Evolutionary conservation across 2,888 invertebrate genomes (phyloP), one percentile per base, ranked within the genome.

Genomic region (Rutpela maculata): DNA sequence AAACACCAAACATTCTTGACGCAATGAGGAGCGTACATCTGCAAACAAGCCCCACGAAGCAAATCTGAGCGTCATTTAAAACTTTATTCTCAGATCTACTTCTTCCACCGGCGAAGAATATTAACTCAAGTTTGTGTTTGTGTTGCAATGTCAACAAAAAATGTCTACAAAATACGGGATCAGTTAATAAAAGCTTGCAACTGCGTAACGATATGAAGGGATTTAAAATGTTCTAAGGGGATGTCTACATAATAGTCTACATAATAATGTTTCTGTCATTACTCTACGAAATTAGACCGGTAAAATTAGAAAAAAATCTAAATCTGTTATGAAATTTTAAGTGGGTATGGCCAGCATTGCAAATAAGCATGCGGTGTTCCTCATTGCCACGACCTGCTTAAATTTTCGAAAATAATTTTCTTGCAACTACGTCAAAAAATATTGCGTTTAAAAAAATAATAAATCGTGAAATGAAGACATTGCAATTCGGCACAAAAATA

Each of bases 21-120:
- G 87, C 87, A 88, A 88, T 88, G 87, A 84, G 79, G 78, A 76
- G 79, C 77, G 62, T 81, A 81, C 81, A 83, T 84, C 87, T 87
- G 86, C 85, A 85, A 88, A 88, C 86, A 87, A 87, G 87, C 86
- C 86, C 78, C 62, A 70, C 43, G 11, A 4, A 63, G 35, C 18
- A 35, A 35, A 63, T 35, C 9, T 62, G n/a, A 63, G 35, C 17
- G 17, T 17, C 0, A 22, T 26, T 4, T 35, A 3, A 35, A 57
- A 57, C 18, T 57, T 19, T 22, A 22, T 22, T 9, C 31, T 31
- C 62, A 35, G 35, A 35, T 35, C 62, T 63, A 35, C 35, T 63
- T 35, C 17, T 63, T 35, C n/a, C 6, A n/a, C 15, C 15, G n/a
- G n/a, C n/a, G n/a, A 15, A 1, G 15, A 50, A 50, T n/a, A 50